Conservation (phyloP, 2,888 invertebrate species). For the Gibbula magus region DNA sequence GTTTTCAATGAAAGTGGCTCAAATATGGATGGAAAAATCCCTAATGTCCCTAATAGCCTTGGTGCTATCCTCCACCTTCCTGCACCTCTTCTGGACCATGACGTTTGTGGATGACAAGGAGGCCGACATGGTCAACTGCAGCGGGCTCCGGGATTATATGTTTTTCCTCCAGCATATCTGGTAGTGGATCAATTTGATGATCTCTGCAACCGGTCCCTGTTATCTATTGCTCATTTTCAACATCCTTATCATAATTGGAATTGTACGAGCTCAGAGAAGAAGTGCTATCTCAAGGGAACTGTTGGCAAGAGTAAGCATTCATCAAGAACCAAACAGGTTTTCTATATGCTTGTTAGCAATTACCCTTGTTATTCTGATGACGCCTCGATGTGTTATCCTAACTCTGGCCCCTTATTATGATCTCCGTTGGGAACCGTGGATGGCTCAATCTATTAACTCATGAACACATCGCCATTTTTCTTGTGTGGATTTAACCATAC, state of each 20-base stretch:
- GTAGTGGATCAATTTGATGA: conserved; percentile 37
- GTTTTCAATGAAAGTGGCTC: conserved; percentile 23
- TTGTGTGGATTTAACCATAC: conserved; percentile 60
- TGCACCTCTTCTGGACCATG: conserved; percentile 25
- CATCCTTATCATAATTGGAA: conserved; percentile 35
- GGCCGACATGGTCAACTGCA: conserved; percentile 5
- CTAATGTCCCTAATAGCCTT: neutral
- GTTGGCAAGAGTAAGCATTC: neutral
- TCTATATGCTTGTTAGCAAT: conserved; percentile 38
- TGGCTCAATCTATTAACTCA: conserved; percentile 22
- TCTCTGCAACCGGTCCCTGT: conserved; percentile 38
- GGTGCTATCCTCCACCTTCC: neutral
- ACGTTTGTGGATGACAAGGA: conserved; percentile 8
- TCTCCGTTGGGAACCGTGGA: neutral
- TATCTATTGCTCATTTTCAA: conserved; percentile 34
- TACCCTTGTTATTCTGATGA: neutral
- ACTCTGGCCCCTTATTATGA: conserved; percentile 25
- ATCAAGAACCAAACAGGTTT: conserved; percentile 25
- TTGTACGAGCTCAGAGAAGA: conserved; percentile 32
- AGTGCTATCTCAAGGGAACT: neutral
- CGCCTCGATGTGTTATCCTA: conserved; percentile 29
- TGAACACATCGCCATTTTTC: conserved; percentile 42
- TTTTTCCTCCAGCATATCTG: conserved; percentile 27
- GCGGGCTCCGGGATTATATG: neutral
- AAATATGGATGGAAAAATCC: conserved; percentile 18